A percentile compares a stretch with the other conserved stretches of the same genome.
These are phyloP conservation scores for Drosophila kurseongensis DNA, from an alignment of 1,140 invertebrate genomes.

Conservation along the genomic window DNA sequence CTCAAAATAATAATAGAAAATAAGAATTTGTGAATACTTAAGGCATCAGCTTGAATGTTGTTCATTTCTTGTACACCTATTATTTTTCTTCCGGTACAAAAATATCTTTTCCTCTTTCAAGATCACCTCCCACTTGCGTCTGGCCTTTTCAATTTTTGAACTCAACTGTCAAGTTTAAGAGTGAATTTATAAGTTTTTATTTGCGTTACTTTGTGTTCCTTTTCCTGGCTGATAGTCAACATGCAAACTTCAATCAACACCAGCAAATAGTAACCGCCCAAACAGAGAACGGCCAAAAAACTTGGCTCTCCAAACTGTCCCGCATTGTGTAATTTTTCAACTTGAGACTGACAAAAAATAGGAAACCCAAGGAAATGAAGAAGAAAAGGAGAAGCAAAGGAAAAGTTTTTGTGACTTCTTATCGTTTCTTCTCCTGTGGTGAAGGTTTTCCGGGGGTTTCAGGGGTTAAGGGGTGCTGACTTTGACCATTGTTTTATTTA, in stretches of 20 bases:
- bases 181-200: constrained; percentile 12
- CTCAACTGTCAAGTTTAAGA: constrained; percentile 3
- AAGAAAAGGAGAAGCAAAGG: constrained; percentile 12
- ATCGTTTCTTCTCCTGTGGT: constrained; percentile 65
- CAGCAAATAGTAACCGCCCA: constrained; percentile 58
- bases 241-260: constrained; percentile 81
- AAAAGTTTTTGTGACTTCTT: constrained; percentile 77
- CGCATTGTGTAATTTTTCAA: constrained; percentile 83
- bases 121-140: not conserved
- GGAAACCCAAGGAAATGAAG: constrained; percentile 24
- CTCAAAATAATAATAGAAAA: no score
- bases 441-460: constrained; percentile 23
- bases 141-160: constrained; percentile 15
- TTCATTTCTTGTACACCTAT: no score
- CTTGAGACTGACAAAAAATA: constrained; percentile 49
- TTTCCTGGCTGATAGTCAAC: constrained; percentile 40
- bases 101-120: not conserved
- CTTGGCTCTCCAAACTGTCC: constrained; percentile 68
- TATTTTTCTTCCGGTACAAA: no score
- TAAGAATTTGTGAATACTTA: no score
- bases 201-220: constrained; percentile 2
- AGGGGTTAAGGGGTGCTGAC: constrained; percentile 40
- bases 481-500: constrained; percentile 80
- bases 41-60: no score
- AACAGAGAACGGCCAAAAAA: constrained; percentile 44